Conservation (phyloP, 2,797 vertebrate genomes). For the Schizothorax lantsangensis region DNA sequence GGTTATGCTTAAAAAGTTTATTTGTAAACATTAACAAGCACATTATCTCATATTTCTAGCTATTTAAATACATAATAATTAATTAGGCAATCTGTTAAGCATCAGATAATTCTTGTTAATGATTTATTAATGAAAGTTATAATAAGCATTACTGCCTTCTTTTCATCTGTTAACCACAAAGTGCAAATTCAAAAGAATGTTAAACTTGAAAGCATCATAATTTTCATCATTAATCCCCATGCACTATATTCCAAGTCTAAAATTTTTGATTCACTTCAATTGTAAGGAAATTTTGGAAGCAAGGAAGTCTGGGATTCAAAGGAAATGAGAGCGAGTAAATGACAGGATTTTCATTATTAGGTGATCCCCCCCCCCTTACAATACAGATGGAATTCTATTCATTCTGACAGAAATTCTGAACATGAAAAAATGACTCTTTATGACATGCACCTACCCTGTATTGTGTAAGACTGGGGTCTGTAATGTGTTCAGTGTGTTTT, state of each 20-base stretch:
- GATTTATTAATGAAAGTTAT: too few relatives aligned
- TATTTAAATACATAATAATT: too few relatives aligned
- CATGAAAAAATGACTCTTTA: neutral
- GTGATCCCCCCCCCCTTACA: too few relatives aligned
- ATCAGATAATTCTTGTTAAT: too few relatives aligned
- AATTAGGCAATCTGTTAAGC: too few relatives aligned
- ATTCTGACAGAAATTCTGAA: neutral
- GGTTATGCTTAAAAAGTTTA: too few relatives aligned
- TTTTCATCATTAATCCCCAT: neutral
- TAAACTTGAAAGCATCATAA: neutral
- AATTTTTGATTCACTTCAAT: neutral
- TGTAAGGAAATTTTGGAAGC: neutral
- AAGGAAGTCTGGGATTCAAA: neutral
- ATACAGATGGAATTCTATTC: neutral
- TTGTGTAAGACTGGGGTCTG: too few relatives aligned
- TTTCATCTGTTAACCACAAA: neutral
- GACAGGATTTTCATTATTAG: neutral
- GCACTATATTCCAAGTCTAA: neutral
- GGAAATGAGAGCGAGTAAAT: neutral
- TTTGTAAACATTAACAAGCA: too few relatives aligned
- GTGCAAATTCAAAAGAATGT: neutral
- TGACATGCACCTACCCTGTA: too few relatives aligned
- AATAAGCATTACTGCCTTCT: neutral
- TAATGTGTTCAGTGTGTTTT: too few relatives aligned
- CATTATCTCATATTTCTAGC: too few relatives aligned